Base-by-base conservation (phyloP, 2,113 vertebrate species). In the Struthidea cinerea region DNA sequence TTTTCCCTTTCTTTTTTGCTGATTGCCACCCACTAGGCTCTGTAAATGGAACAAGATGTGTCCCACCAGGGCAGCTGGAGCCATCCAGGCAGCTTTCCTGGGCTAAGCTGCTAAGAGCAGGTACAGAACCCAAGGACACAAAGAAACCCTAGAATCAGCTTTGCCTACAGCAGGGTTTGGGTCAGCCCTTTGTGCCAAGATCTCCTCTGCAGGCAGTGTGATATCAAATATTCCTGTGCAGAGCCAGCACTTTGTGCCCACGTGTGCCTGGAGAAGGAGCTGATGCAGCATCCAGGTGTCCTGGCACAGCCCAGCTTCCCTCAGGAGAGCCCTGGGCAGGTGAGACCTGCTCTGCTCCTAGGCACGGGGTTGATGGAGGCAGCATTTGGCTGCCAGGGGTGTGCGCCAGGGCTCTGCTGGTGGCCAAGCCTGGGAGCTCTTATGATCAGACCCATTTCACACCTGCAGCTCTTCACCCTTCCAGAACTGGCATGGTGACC, bases 21-120 rank as follows among this genome's bases (percentile, higher is more conserved):
- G 90, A 92, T 65, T 95, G 90, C 94, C 96, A 90, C 97, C 96
- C 94, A 97, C 95, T 70, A 94, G 83, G 69, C 81, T 94, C 79
- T 96, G 85, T 64, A 89, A 94, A 76, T 95, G 91, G 93, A 97
- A 87, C 61, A 93, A 93, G 81, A 76, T 64, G 57, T 6, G 14
- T 83, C 93, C 93, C 91, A 96, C 91, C 0, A 75, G 83, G 86
- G 53, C 90, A 93, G 60, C 28, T 0, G 6, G 46, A 89, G 50
- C 81, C 64, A 26, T 85, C 50, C 92, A 68, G 75, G 41, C 63
- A 53, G 73, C 17, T 94, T 94, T 85, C 60, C 91, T 3, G 10
- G 70, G 50, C 63, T 46, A 12, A 56, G 42, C 55, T 87, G n/a
- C 63, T 56, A 16, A 33, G 68, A 41, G 21, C 61, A 70, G 53